A percentile compares a stretch with the other conserved stretches of the same genome.
These are phyloP conservation scores for Morone chrysops DNA, from an alignment of 2,113 vertebrate genomes.

Conservation along the genomic window DNA sequence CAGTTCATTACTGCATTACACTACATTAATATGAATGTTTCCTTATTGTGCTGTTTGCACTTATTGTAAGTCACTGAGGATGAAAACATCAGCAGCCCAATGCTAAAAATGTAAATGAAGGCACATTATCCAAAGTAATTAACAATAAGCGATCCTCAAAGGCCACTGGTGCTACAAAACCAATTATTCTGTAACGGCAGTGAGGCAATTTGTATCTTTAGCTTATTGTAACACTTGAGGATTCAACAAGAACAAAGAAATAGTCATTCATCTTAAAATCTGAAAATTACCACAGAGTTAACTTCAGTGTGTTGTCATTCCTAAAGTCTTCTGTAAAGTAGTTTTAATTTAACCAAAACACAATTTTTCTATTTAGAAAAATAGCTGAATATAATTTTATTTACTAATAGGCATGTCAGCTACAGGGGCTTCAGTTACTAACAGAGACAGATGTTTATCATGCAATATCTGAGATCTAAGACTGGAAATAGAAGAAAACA, in stretches of 20 bases:
- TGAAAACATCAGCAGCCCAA: slow-evolving; percentile 38
- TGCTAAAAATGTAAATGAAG: slow-evolving; percentile 51
- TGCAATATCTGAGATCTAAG: background rate
- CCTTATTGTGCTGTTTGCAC: slow-evolving; percentile 52
- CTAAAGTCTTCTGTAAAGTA: background rate
- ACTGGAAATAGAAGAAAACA: background rate
- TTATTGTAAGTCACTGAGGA: slow-evolving; percentile 25
- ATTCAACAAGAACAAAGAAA: background rate
- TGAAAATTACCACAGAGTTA: background rate
- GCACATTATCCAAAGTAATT: slow-evolving; percentile 55
- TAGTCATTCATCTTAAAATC: background rate
- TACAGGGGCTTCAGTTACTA: background rate
- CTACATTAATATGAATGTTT: slow-evolving; percentile 48
- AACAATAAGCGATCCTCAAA: slow-evolving; percentile 58
- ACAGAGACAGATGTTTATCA: background rate
- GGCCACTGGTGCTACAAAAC: slow-evolving; percentile 45
- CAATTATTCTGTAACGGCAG: slow-evolving; percentile 33
- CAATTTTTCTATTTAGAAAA: background rate
- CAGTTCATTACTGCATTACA: slow-evolving; percentile 34
- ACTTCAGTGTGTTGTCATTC: background rate
- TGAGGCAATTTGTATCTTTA: slow-evolving; percentile 44
- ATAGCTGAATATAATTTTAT: background rate
- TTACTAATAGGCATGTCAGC: background rate
- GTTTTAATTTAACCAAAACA: background rate
- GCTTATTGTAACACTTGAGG: slow-evolving; percentile 22